Conservation (phyloP, 1,140 invertebrate genomes). For the Chrysopa pallens region DNA sequence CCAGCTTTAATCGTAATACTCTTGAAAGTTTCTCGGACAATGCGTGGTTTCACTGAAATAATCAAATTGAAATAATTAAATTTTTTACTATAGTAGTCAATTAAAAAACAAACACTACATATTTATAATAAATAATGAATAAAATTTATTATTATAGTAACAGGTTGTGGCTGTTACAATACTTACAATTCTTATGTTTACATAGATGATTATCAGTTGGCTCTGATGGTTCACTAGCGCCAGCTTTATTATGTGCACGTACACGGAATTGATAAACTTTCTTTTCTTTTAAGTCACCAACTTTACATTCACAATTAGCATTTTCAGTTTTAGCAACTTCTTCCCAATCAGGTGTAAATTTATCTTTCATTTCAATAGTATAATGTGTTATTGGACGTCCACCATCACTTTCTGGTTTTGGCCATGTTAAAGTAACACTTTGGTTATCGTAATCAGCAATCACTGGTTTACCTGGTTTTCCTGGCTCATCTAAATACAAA, state of each 20-base stretch:
- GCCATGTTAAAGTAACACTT: constrained; percentile 79
- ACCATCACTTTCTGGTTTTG: constrained; percentile 73
- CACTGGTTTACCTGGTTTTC: constrained; percentile 73
- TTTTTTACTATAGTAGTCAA: neutral
- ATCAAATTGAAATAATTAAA: too few relatives aligned
- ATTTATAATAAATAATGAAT: neutral
- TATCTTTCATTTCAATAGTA: constrained; percentile 91
- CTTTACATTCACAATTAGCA: constrained; percentile 56
- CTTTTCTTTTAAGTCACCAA: constrained; percentile 81
- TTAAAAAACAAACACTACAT: neutral
- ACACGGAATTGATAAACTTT: constrained; percentile 88
- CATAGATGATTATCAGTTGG: constrained; percentile 82
- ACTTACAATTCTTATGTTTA: constrained; percentile 84
- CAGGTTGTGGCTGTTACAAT: constrained; percentile 1
- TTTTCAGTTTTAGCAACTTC: constrained; percentile 70
- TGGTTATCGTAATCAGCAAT: constrained; percentile 90
- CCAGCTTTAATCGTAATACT: constrained; percentile 73
- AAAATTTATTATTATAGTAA: constrained; percentile 2
- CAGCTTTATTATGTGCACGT: constrained; percentile 82
- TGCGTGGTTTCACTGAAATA: constrained; percentile 53
- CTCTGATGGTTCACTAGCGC: constrained; percentile 69
- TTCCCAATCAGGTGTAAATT: constrained; percentile 74
- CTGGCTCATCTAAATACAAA: constrained; percentile 58
- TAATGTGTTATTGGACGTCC: constrained; percentile 91
- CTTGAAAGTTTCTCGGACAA: constrained; percentile 79